Evolutionary conservation across 2,113 vertebrate genomes (phyloP).

Genomic region (Eudyptes chrysolophus): DNA sequence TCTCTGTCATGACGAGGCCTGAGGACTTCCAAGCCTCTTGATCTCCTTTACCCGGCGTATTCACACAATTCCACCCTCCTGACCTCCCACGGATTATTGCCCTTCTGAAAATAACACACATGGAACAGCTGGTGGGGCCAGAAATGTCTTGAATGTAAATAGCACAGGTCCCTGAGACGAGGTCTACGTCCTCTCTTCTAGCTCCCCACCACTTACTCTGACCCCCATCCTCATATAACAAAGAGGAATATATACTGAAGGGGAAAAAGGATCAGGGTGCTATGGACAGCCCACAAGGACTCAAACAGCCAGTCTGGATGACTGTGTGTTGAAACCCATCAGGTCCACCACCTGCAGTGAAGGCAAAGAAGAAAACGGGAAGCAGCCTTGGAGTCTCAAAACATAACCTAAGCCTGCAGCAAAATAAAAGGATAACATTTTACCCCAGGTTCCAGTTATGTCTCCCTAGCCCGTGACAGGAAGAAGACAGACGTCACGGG

Average conservation of each 20-base stretch:
- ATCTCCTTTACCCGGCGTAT: slow-evolving; percentile 38
- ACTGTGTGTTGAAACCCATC: not conserved
- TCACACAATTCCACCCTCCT: slow-evolving; percentile 58
- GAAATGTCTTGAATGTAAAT: slow-evolving; percentile 65
- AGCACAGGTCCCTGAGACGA: not conserved
- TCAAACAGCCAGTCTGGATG: not conserved
- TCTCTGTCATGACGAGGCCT: not conserved
- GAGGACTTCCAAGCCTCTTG: not conserved
- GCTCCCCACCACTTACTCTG: not conserved
- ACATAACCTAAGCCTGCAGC: not conserved
- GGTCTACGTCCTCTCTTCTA: not conserved
- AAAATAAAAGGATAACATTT: not conserved
- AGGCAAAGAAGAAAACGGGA: not conserved
- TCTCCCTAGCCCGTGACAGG: not conserved
- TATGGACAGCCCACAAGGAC: not conserved
- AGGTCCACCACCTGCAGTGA: not conserved
- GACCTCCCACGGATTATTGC: slow-evolving; percentile 60
- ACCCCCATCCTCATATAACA: not conserved
- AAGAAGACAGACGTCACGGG: not conserved
- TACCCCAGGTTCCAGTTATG: not conserved
- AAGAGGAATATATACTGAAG: not conserved
- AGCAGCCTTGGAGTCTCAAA: not conserved
- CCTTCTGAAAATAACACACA: slow-evolving; percentile 74
- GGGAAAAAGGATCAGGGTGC: not conserved
- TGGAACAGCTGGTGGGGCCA: slow-evolving; percentile 68